Percentiles rank a stretch among this genome's conserved stretches.
Conservation (phyloP, 2,797 vertebrate genomes). For the Carduelis carduelis region DNA sequence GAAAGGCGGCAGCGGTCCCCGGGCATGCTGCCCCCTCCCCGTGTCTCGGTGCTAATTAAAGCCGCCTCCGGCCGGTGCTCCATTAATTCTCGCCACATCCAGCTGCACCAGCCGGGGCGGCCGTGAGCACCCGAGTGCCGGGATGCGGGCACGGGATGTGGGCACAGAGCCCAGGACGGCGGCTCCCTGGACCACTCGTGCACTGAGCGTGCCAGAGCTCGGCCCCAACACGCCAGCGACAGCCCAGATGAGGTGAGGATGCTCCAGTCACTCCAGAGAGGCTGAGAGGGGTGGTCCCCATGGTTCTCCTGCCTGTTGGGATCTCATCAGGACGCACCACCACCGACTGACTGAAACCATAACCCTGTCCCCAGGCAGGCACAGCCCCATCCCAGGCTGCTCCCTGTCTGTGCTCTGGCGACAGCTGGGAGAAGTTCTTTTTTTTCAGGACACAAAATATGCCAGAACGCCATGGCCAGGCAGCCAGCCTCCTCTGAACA, state of each 20-base stretch:
- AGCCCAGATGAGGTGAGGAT: not conserved
- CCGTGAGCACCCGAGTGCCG: not conserved
- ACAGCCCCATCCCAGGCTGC: not conserved
- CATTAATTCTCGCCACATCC: constrained; percentile 58
- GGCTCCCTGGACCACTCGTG: not conserved
- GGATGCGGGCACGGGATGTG: not conserved
- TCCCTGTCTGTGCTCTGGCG: not conserved
- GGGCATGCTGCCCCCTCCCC: not conserved
- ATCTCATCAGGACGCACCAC: not conserved
- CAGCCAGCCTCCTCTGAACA: not conserved
- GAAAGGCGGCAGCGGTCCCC: not conserved
- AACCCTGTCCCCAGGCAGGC: not conserved
- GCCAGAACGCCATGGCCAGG: not conserved
- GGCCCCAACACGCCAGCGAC: not conserved
- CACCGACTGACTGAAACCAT: not conserved
- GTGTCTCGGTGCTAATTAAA: constrained; percentile 20
- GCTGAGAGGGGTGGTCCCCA: not conserved
- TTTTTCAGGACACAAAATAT: not conserved
- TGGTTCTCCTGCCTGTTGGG: accelerated
- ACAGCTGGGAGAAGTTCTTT: not conserved
- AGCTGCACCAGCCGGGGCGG: constrained; percentile 47
- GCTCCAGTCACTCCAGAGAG: not conserved
- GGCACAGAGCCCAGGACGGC: not conserved
- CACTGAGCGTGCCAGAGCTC: not conserved
- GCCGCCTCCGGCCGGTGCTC: not conserved